Evolutionary conservation across 1,140 invertebrate species (phyloP), one percentile per base, ranked within the genome.

Genomic region (Galleria mellonella): DNA sequence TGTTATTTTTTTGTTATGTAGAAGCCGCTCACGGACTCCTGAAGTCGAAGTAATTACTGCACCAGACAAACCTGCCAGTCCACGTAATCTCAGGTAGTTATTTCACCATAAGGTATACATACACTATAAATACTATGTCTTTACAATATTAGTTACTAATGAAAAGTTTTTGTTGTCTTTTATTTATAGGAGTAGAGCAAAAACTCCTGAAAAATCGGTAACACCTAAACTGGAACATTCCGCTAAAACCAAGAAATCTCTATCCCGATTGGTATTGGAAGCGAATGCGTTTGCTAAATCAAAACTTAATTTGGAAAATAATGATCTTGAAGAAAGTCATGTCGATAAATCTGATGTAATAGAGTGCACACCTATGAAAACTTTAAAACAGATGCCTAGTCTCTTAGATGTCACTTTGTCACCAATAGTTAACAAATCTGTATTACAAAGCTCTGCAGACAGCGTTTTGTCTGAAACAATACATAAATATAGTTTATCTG

Each of bases 131-230:
- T n/a, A n/a, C n/a, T n/a, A n/a, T n/a, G n/a, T n/a, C n/a, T n/a
- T n/a, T n/a, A n/a, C n/a, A n/a, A n/a, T n/a, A n/a, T n/a, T n/a
- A n/a, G n/a, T n/a, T n/a, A n/a, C n/a, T n/a, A n/a, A n/a, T n/a
- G n/a, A n/a, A n/a, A n/a, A n/a, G n/a, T n/a, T n/a, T n/a, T n/a
- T n/a, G n/a, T n/a, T n/a, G n/a, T n/a, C n/a, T 35, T 14, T 14
- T 35, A 4, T 4, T 66, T 64, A 35, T 41, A 83, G 78, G 41
- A 77, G 71, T 46, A 67, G 78, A 2, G 72, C 74, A 2, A 81
- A 79, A 55, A 84, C 81, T 5, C 81, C 81, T n/a, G 82, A 85
- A 43, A 82, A 82, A 47, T 37, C 75, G 27, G 63, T 81, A 55
- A 74, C 72, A 8, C 72, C 77, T 0, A 81, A 68, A 46, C 65